Conservation (phyloP, 2,113 vertebrate genomes). For the Sardina pilchardus region DNA sequence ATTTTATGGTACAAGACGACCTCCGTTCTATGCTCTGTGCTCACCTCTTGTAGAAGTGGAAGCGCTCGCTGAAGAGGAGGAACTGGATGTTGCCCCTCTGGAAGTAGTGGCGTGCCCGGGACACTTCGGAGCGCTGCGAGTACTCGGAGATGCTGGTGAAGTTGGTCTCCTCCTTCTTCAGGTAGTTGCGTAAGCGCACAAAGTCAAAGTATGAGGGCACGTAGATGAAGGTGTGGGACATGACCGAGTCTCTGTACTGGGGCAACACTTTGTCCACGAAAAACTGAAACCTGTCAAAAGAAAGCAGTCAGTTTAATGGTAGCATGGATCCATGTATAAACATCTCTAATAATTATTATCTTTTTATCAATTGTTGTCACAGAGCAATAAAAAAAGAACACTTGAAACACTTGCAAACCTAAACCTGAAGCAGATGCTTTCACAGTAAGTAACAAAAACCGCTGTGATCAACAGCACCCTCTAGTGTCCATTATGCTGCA, state of each 20-base stretch:
- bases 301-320: background rate
- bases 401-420: background rate
- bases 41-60: constrained; percentile 98
- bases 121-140: constrained; percentile 77
- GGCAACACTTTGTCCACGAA: constrained; percentile 88
- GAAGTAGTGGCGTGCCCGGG: constrained; percentile 85
- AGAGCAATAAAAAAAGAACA: background rate
- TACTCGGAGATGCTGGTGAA: constrained; percentile 89
- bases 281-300: constrained; percentile 82
- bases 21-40: background rate
- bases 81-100: constrained; percentile 87
- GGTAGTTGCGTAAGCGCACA: constrained; percentile 89
- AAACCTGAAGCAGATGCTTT: background rate
- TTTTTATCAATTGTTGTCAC: too few species aligned
- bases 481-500: constrained; percentile 34
- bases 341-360: too few species aligned
- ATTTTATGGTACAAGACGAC: background rate
- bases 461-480: constrained; percentile 25
- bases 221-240: constrained; percentile 94
- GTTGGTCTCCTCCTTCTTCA: constrained; percentile 88
- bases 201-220: constrained; percentile 95
- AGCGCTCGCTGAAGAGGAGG: constrained; percentile 91
- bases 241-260: constrained; percentile 91
- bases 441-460: background rate
- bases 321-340: background rate